These are phyloP conservation scores for Bos javanicus DNA, from an alignment of 2,113 vertebrate genomes.

Conservation along the genomic window DNA sequence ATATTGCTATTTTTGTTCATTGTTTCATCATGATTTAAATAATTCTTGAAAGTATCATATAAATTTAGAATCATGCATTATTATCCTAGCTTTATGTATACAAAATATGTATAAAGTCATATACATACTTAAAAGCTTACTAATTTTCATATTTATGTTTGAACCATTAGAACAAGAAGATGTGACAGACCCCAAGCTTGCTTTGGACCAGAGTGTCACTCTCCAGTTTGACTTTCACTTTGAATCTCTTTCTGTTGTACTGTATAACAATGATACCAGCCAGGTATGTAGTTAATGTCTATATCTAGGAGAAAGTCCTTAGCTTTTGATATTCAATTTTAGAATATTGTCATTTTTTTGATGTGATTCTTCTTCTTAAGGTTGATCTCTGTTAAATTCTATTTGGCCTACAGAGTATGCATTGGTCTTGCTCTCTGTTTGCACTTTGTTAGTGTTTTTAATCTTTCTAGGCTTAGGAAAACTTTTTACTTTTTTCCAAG, in stretches of 20 bases:
- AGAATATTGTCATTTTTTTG: neutral
- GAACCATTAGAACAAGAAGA: conserved; percentile 46
- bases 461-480: neutral
- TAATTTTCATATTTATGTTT: conserved; percentile 34
- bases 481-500: neutral
- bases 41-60: neutral
- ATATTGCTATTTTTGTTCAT: neutral
- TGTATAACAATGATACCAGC: conserved; percentile 83
- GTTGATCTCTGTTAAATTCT: neutral
- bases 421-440: neutral
- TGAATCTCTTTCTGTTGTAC: conserved; percentile 90
- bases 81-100: neutral
- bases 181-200: conserved; percentile 38
- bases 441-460: neutral
- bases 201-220: conserved; percentile 71
- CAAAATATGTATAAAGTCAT: neutral
- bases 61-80: neutral
- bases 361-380: neutral
- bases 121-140: neutral
- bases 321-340: neutral
- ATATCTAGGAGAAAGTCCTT: neutral
- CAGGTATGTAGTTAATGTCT: conserved; percentile 83
- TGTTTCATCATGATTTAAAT: neutral
- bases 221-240: conserved; percentile 92
- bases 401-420: neutral